These are phyloP conservation scores for Aphidoletes aphidimyza DNA, from an alignment of 2,888 invertebrate genomes.

Conservation along the genomic window DNA sequence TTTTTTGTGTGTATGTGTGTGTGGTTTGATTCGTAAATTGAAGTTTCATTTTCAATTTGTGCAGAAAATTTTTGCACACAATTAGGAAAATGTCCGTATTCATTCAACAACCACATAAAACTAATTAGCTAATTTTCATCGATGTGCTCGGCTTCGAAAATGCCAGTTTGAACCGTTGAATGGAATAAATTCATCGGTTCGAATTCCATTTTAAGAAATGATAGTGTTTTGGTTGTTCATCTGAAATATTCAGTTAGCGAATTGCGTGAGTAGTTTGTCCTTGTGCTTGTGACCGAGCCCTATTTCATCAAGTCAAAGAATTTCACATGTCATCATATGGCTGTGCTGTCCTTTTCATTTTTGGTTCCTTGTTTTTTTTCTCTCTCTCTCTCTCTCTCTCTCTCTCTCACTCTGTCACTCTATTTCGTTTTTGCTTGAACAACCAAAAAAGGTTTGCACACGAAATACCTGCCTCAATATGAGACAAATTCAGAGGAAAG, in stretches of 20 bases:
- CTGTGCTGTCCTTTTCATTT: constrained; percentile 1
- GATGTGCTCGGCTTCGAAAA: not conserved
- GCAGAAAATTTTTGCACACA: no score
- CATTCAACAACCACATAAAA: not conserved
- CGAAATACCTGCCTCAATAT: not conserved
- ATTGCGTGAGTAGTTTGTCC: no score
- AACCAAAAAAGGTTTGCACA: constrained; percentile 4
- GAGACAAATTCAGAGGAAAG: not conserved
- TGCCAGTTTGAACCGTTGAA: no score
- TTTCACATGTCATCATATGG: constrained; percentile 44
- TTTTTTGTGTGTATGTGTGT: no score
- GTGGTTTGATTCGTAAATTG: no score
- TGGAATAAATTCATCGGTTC: no score
- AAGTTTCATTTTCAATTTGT: no score
- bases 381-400: not conserved
- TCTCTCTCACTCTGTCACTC: not conserved
- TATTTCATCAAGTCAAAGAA: not conserved
- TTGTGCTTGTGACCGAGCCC: no score
- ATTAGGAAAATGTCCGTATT: not conserved
- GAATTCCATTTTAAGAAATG: no score
- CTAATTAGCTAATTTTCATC: constrained; percentile 4
- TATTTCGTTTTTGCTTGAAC: no score
- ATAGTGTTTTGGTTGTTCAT: not conserved
- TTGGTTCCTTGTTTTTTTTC: not conserved
- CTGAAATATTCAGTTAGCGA: not conserved